A percentile compares a stretch with the other conserved stretches of the same genome.
These are phyloP conservation scores for Gari tellinella DNA, from an alignment of 2,888 invertebrate species.

Conservation along the genomic window DNA sequence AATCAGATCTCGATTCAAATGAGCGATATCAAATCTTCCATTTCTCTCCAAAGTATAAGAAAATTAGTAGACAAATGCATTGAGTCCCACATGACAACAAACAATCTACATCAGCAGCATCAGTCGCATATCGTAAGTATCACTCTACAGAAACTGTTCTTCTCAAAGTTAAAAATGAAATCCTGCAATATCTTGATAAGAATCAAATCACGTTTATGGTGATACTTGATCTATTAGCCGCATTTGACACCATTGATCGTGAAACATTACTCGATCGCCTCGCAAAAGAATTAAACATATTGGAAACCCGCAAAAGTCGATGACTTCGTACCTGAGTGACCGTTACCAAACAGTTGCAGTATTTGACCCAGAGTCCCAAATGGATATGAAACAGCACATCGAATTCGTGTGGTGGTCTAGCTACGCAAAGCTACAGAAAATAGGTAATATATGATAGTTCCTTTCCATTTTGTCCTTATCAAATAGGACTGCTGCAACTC, in stretches of 20 bases:
- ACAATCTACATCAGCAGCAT: conserved; percentile 24
- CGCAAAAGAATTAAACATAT: conserved; percentile 16
- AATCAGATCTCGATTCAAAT: conserved; percentile 27
- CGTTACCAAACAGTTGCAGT: conserved; percentile 31
- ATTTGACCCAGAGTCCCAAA: neutral
- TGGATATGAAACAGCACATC: neutral
- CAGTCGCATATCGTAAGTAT: conserved; percentile 29
- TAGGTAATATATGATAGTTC: too few species aligned
- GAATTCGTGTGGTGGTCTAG: neutral
- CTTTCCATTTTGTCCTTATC: too few species aligned
- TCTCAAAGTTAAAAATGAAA: conserved; percentile 23
- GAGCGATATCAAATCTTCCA: conserved; percentile 38
- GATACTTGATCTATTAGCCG: conserved; percentile 28
- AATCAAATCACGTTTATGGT: conserved; percentile 29
- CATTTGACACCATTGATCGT: conserved; percentile 53
- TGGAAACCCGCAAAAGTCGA: conserved; percentile 36
- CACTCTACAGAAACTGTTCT: conserved; percentile 49
- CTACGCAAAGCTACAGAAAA: too few species aligned
- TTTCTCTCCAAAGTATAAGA: conserved; percentile 41
- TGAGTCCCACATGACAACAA: conserved; percentile 23
- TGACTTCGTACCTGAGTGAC: conserved; percentile 30
- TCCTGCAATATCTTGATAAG: conserved; percentile 38
- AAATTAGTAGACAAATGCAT: conserved; percentile 29
- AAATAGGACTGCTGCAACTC: neutral
- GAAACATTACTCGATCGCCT: conserved; percentile 17